Conservation (phyloP, 1,140 invertebrate genomes). For the Drosophila tropicalis region DNA sequence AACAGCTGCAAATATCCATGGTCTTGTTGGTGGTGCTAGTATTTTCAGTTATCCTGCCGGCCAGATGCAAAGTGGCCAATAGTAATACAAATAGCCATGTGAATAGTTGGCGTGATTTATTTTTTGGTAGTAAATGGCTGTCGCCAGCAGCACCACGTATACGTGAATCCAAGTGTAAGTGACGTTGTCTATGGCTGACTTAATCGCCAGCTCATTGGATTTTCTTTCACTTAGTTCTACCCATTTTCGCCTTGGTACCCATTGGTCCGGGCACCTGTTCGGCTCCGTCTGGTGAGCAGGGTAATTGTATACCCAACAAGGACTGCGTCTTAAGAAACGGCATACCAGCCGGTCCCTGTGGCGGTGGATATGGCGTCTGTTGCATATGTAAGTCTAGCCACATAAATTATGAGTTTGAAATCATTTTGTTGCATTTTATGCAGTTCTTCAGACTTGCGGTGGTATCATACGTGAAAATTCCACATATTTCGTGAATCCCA, state of each 20-base stretch:
- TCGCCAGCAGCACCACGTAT: conserved; percentile 41
- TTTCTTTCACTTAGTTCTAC: conserved; percentile 85
- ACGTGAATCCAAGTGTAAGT: conserved; percentile 74
- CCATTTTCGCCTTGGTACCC: conserved; percentile 89
- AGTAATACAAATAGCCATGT: conserved; percentile 34
- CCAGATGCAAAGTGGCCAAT: conserved; percentile 45
- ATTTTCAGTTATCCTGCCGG: conserved; percentile 35
- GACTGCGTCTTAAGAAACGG: conserved; percentile 89
- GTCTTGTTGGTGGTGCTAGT: conserved; percentile 12
- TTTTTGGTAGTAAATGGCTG: conserved; percentile 74
- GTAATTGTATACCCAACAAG: conserved; percentile 88
- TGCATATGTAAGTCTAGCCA: conserved; percentile 73
- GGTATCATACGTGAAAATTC: conserved; percentile 90
- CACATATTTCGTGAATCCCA: conserved; percentile 92
- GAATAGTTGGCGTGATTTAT: conserved; percentile 68
- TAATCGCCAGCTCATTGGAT: neutral
- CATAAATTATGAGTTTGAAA: neutral
- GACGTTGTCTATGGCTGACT: neutral
- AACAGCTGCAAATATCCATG: conserved; percentile 14
- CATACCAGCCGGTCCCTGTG: conserved; percentile 88
- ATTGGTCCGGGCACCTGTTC: conserved; percentile 88
- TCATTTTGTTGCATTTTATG: conserved; percentile 17
- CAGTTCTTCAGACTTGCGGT: conserved; percentile 91
- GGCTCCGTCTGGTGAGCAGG: conserved; percentile 89
- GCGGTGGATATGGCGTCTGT: conserved; percentile 85